A percentile compares a stretch with the other conserved stretches of the same genome.
Evolutionary conservation across 2,797 vertebrate species (phyloP).

Genomic region (Urosaurus nigricauda): DNA sequence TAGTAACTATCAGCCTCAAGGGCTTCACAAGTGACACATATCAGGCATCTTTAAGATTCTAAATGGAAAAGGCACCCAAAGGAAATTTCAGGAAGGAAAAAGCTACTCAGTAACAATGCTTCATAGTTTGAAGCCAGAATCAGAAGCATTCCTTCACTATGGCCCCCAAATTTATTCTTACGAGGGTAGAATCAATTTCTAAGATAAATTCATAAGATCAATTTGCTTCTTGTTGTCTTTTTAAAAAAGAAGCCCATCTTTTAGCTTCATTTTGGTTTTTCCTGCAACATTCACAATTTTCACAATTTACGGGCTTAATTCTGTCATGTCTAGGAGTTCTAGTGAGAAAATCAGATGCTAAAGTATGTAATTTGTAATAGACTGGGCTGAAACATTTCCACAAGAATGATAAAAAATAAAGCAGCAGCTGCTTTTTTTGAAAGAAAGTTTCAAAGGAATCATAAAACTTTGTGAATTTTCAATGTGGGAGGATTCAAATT

Average conservation of each 20-base stretch:
- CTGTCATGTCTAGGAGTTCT: not conserved
- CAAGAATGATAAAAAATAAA: not conserved
- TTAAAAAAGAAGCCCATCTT: too few species aligned
- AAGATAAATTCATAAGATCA: not conserved
- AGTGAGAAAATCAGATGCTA: too few species aligned
- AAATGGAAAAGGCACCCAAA: not conserved
- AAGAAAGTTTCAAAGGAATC: not conserved
- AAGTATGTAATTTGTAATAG: not conserved
- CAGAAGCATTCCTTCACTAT: too few species aligned
- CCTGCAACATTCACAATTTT: not conserved
- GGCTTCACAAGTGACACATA: not conserved
- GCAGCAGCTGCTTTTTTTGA: not conserved
- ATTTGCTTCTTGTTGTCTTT: not conserved
- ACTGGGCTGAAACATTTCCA: not conserved
- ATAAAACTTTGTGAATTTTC: not conserved
- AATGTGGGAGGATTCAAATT: not conserved
- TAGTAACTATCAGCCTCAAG: constrained; percentile 14
- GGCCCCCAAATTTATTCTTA: not conserved
- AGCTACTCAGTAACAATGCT: not conserved
- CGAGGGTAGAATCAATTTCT: not conserved
- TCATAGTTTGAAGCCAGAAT: not conserved
- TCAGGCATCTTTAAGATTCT: not conserved
- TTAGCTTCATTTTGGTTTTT: not conserved
- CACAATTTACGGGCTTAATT: not conserved
- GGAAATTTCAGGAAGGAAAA: not conserved